Evolutionary conservation across 2,888 invertebrate genomes (phyloP).

Genomic region (Harmothoe impar): DNA sequence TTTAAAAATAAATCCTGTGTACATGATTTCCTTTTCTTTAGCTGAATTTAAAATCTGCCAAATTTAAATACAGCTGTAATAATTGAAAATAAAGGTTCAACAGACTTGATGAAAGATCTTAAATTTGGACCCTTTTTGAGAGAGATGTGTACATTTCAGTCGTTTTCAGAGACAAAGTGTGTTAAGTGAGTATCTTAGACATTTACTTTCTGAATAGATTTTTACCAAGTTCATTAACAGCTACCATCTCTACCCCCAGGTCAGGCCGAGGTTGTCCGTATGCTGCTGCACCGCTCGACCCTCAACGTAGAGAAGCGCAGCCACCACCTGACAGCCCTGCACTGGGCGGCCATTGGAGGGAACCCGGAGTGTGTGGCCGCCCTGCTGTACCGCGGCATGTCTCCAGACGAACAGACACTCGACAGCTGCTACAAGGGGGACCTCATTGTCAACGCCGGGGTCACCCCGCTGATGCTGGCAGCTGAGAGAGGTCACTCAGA

Average conservation of each 20-base stretch:
- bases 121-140: no score
- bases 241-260: constrained; percentile 51
- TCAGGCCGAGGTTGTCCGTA: constrained; percentile 58
- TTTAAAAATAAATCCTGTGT: no score
- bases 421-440: constrained; percentile 64
- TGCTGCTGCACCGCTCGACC: constrained; percentile 53
- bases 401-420: constrained; percentile 59
- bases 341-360: constrained; percentile 68
- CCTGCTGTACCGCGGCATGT: constrained; percentile 17
- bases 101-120: no score
- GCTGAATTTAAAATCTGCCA: no score
- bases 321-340: constrained; percentile 60
- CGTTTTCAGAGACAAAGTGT: no score
- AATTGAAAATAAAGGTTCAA: no score
- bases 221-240: no score
- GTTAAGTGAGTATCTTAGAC: no score
- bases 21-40: no score
- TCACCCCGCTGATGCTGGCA: constrained; percentile 75
- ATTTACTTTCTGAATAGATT: no score
- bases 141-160: no score
- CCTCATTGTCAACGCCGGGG: constrained; percentile 71
- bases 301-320: neutral
- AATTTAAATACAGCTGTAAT: no score
- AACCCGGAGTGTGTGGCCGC: constrained; percentile 46
- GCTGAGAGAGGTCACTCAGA: constrained; percentile 71